These are phyloP conservation scores for Megaustenia siamemsis DNA, from an alignment of 2,888 invertebrate genomes.

Conservation along the genomic window DNA sequence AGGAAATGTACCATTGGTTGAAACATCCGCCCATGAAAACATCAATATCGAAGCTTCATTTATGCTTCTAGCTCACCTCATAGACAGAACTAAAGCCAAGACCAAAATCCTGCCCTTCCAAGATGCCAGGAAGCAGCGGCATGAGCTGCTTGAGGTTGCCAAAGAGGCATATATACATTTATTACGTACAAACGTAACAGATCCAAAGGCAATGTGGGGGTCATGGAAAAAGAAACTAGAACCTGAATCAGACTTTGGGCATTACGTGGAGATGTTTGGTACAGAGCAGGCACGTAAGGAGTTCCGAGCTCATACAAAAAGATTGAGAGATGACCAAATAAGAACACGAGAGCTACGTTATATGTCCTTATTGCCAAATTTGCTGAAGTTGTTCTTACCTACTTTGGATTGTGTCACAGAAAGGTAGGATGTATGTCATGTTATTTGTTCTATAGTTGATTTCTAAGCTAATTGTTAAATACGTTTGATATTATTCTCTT, in stretches of 20 bases:
- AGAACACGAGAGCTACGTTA: constrained; percentile 88
- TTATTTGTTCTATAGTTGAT: too few species aligned
- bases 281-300: constrained; percentile 89
- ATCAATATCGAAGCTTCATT: constrained; percentile 95
- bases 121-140: constrained; percentile 91
- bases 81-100: constrained; percentile 91
- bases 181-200: constrained; percentile 88
- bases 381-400: constrained; percentile 89
- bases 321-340: constrained; percentile 89
- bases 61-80: constrained; percentile 93
- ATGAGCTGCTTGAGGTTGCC: constrained; percentile 91
- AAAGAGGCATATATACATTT: constrained; percentile 94
- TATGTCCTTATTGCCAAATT: constrained; percentile 88
- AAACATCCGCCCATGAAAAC: constrained; percentile 96
- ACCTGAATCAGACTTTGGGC: constrained; percentile 92
- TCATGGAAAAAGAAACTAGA: constrained; percentile 89
- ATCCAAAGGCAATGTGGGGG: constrained; percentile 86
- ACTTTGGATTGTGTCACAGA: constrained; percentile 86
- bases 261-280: constrained; percentile 92
- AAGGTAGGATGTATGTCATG: constrained; percentile 81
- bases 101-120: constrained; percentile 84
- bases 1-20: constrained; percentile 88
- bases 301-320: constrained; percentile 89
- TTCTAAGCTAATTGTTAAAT: too few species aligned
- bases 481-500: too few species aligned